Base-by-base conservation (phyloP, 1,140 invertebrate species). In the Hermatobates lingyangjiaoensis region DNA sequence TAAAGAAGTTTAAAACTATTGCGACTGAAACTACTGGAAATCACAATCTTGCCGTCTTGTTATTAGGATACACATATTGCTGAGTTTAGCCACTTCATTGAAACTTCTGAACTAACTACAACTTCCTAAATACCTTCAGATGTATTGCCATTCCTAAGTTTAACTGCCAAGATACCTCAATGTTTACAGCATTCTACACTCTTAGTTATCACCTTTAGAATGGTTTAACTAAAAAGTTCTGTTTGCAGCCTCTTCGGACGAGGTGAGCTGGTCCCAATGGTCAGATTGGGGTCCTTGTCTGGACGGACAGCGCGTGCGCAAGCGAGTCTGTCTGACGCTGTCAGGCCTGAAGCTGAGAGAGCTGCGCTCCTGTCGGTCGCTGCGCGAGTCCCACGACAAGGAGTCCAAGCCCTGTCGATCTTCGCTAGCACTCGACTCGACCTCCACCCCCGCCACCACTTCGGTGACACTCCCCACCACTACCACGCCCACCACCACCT, bases 191-290 rank as follows among this genome's bases (percentile, higher is more conserved):
- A n/a, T n/a, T n/a, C n/a, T n/a, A n/a, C n/a, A n/a, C n/a, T n/a
- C n/a, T n/a, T n/a, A n/a, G n/a, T n/a, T n/a, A n/a, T n/a, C n/a
- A n/a, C n/a, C n/a, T n/a, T n/a, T n/a, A n/a, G n/a, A n/a, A n/a
- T n/a, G n/a, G n/a, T n/a, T n/a, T n/a, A n/a, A n/a, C n/a, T n/a
- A n/a, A n/a, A n/a, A n/a, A n/a, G n/a, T 42, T 42, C 14, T 42
- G 5, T 52, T 55, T 51, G 20, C 51, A 57, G 59, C 58, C 26
- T 56, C 49, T 15, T 51, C 52, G 1, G 58, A 61, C 21, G 56
- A 57, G 30, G 57, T 59, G 44, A 27, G 52, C 15, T 61, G 62
- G 59, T 53, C 58, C 18, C 39, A 55, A 25, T 64, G 61, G 58
- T 59, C 57, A 14, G 51, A 57, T 21, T 60, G 62, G 62, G 54